phyloP scores from a whole-genome alignment of 2,797 vertebrate species.

The Onychomys leucogaster region DNA sequence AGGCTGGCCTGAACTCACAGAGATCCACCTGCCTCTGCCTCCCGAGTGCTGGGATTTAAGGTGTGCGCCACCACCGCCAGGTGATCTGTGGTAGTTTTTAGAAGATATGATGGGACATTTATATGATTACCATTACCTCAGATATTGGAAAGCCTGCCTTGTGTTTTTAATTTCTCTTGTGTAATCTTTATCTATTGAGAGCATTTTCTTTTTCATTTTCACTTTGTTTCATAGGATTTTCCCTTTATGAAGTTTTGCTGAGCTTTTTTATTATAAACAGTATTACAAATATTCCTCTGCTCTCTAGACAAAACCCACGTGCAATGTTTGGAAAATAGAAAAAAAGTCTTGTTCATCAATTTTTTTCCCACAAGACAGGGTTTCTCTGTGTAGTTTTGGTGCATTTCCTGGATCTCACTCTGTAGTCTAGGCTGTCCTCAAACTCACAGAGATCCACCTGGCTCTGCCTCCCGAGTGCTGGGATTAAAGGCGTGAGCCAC shows the following conservation, averaged over 20 bases:
- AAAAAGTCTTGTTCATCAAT: constrained; percentile 7
- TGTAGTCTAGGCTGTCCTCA: too few species aligned
- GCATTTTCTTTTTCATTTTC: neutral
- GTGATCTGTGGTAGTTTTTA: neutral
- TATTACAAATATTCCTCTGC: neutral
- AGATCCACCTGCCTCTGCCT: neutral
- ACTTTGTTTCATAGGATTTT: constrained; percentile 11
- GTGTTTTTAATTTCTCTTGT: constrained; percentile 13
- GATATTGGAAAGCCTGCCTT: neutral
- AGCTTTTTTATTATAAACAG: constrained; percentile 46
- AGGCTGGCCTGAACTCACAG: neutral
- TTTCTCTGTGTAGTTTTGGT: too few species aligned
- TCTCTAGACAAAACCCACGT: neutral
- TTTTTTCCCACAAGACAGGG: neutral
- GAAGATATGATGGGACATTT: neutral
- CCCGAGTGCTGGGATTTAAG: neutral
- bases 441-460: too few species aligned
- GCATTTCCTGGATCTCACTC: too few species aligned
- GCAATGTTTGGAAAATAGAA: constrained; percentile 45
- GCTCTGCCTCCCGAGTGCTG: too few species aligned
- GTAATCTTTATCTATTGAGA: constrained; percentile 14
- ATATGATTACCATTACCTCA: neutral
- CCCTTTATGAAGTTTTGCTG: neutral
- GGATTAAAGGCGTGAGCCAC: too few species aligned
- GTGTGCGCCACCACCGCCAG: neutral